Evolutionary conservation across 1,140 invertebrate genomes (phyloP), one percentile per base, ranked within the genome.

Genomic region (Megalopta genalis): DNA sequence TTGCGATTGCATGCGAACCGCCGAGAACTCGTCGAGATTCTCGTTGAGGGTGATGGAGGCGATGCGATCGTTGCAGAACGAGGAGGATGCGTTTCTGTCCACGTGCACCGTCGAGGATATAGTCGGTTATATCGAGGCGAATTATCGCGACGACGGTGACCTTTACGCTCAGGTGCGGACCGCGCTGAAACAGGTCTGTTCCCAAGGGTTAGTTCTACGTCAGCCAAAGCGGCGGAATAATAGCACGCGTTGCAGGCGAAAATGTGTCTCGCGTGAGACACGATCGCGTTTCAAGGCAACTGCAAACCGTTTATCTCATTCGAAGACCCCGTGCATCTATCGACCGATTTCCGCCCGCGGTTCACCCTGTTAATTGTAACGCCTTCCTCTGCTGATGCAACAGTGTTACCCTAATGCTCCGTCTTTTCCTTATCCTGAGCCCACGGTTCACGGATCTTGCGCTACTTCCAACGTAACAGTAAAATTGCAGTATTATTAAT

Each of bases 161-260:
- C 72, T 90, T 83, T 84, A 87, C 7, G 81, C 89, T 37, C 89
- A 90, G 69, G 88, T 90, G 68, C 88, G 83, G 69, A 90, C 88
- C 23, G 74, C 72, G 18, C 72, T 90, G 64, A 86, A 81, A 79
- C 82, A 83, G 77, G 66, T 82, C 66, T 85, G 84, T 74, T 77
- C 75, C 60, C 88, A 90, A 83, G 88, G 89, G 89, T 90, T 78
- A 86, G 86, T 87, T 79, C 67, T 52, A 32, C 79, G 66, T 67
- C 65, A 77, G 49, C 65, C 14, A 23, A 57, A 59, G 27, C 74
- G 66, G 32, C 46, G 14, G 9, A 52, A 52, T 46, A 68, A 49
- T 63, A 57, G 39, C 37, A 21, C 54, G 57, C 59, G 73, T 49
- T 39, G 65, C 57, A 59, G 70, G 67, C 69, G 72, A 68, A 42